Percentiles rank a stretch among this genome's conserved stretches.
phyloP scores from a whole-genome alignment of 2,888 invertebrate species.

The Drosophila colorata region DNA sequence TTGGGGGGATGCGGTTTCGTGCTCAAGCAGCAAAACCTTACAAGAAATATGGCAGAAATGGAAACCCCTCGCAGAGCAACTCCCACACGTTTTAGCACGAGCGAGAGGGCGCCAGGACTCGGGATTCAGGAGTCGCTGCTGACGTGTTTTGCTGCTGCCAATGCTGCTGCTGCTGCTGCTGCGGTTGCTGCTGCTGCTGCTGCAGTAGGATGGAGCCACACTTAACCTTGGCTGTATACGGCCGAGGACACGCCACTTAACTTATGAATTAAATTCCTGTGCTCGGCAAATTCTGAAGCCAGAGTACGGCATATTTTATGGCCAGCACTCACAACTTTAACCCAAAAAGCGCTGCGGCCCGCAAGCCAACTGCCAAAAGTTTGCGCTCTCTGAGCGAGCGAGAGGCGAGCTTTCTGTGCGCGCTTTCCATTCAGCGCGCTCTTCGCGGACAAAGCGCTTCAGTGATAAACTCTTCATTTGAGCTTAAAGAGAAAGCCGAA shows the following conservation, averaged over 20 bases:
- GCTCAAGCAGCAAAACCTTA: constrained; percentile 60
- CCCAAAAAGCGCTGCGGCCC: constrained; percentile 49
- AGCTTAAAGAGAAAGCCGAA: background rate
- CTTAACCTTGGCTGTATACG: constrained; percentile 76
- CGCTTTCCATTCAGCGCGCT: constrained; percentile 69
- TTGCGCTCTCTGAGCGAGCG: constrained; percentile 4
- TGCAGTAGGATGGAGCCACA: constrained; percentile 43
- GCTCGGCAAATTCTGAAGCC: constrained; percentile 52
- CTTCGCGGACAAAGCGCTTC: constrained; percentile 32
- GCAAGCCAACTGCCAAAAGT: constrained; percentile 19
- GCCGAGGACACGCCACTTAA: constrained; percentile 76
- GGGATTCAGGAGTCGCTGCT: constrained; percentile 30
- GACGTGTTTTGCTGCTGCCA: constrained; percentile 55
- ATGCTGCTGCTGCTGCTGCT: too few species aligned
- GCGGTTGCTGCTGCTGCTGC: too few species aligned
- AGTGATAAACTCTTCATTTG: constrained; percentile 1
- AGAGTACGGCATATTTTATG: constrained; percentile 46
- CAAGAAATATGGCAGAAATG: constrained; percentile 35
- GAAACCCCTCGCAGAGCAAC: constrained; percentile 22
- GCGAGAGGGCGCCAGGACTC: constrained; percentile 23
- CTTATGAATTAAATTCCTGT: constrained; percentile 75
- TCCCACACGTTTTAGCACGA: constrained; percentile 23
- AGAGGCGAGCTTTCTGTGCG: constrained; percentile 27
- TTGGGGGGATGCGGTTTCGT: constrained; percentile 47
- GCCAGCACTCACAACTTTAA: constrained; percentile 54